Conservation (phyloP, 2,888 invertebrate species). For the Brachylomia viminalis region DNA sequence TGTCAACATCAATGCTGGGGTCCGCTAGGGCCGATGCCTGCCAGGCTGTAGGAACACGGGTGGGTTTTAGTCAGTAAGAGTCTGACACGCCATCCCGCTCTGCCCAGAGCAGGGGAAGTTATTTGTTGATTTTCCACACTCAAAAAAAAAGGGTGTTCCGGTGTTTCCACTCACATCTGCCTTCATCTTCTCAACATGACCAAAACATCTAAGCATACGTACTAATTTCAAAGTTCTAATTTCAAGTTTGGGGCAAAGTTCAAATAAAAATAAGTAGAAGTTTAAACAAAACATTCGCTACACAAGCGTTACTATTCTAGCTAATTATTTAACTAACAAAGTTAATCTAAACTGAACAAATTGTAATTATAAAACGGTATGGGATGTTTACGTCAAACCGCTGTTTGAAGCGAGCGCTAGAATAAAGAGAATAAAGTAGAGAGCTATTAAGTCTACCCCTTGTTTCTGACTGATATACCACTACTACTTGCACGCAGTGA, state of each 20-base stretch:
- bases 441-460: conserved; percentile 64
- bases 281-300: background rate
- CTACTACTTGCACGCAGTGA: conserved; percentile 20
- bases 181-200: too few relatives aligned
- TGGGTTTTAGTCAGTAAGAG: too few relatives aligned
- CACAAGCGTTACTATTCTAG: background rate
- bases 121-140: too few relatives aligned
- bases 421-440: conserved; percentile 65
- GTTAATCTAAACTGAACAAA: conserved; percentile 21
- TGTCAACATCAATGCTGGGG: too few relatives aligned
- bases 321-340: conserved; percentile 12
- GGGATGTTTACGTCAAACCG: conserved; percentile 41
- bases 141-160: too few relatives aligned
- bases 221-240: background rate
- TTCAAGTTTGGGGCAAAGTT: background rate
- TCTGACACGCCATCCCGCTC: too few relatives aligned
- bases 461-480: conserved; percentile 55
- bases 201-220: too few relatives aligned
- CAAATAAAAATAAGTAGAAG: background rate
- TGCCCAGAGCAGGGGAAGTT: too few relatives aligned
- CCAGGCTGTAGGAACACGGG: too few relatives aligned
- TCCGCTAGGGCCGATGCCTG: too few relatives aligned
- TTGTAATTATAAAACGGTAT: conserved; percentile 35
- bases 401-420: conserved; percentile 27
- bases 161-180: too few relatives aligned